Base-by-base conservation (phyloP, 2,113 vertebrate genomes). In the Ceuthmochares aereus region DNA sequence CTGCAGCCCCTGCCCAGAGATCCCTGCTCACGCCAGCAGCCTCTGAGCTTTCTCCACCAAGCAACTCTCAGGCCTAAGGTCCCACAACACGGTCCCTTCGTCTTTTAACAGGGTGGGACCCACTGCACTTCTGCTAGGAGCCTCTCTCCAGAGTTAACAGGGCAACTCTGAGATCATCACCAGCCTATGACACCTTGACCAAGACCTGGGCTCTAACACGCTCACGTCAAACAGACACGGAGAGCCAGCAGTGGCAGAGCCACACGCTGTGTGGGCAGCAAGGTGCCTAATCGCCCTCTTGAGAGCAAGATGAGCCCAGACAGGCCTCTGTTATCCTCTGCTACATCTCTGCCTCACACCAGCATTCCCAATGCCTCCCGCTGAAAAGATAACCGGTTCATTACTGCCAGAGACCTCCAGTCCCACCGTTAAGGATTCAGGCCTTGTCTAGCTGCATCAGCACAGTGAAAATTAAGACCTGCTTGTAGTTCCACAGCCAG, bases 371-470 rank as follows among this genome's bases (percentile, higher is more conserved):
- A 51, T 78, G 66, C 79, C 72, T 75, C 76, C 80, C 7, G 10
- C 54, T 19, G 30, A 29, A 18, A 74, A 81, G 68, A 80, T 8
- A 74, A n/a, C 60, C 19, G 0, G 32, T 14, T 45, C 17, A 15
- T 19, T 12, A 3, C 58, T 62, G 36, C 27, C 73, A 34, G 16
- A 45, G 70, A 72, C 72, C 69, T 89, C 67, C 85, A 55, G 56
- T 52, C 70, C 77, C 9, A 78, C 27, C 4, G 64, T 81, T 91
- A 84, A 26, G 10, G 58, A 85, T 93, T 80, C 92, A 81, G 66
- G 43, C 72, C 93, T 90, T 87, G 89, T 82, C 75, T 72, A 47
- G 60, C 47, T 81, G 90, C 95, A 77, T 75, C 78, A 78, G 80
- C 89, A 40, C 81, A 36, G 78, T 17, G 54, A 45, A 81, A 89